A percentile compares a stretch with the other conserved stretches of the same genome.
phyloP scores from a whole-genome alignment of 2,888 invertebrate species.

The Acronicta psi region DNA sequence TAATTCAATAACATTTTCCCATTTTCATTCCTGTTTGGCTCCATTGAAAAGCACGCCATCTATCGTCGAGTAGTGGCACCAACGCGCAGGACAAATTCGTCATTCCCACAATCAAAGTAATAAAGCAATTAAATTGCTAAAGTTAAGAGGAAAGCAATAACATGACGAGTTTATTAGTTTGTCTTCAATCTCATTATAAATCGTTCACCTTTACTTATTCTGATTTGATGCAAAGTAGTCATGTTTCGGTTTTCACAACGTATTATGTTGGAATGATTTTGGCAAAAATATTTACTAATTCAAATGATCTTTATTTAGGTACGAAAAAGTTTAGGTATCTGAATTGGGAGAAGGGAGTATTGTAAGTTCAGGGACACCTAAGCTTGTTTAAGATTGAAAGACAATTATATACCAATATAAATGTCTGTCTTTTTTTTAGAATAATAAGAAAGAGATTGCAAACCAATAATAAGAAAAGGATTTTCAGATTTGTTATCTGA shows the following conservation, averaged over 20 bases:
- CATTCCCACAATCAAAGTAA: slow-evolving; percentile 57
- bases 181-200: slow-evolving; percentile 67
- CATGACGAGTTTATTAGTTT: slow-evolving; percentile 71
- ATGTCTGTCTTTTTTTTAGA: too few species aligned
- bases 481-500: too few species aligned
- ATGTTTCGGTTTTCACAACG: slow-evolving; percentile 6
- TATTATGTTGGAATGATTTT: slow-evolving; percentile 12
- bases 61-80: slow-evolving; percentile 69
- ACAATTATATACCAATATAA: too few species aligned
- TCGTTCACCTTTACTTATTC: slow-evolving; percentile 54
- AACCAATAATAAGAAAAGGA: too few species aligned
- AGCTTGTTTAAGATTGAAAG: too few species aligned
- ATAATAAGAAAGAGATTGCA: too few species aligned
- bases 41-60: slow-evolving; percentile 66
- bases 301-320: too few species aligned
- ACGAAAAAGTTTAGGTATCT: too few species aligned
- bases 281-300: neutral
- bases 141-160: slow-evolving; percentile 66
- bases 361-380: too few species aligned
- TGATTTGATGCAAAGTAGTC: slow-evolving; percentile 29
- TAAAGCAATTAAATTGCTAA: slow-evolving; percentile 75
- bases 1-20: too few species aligned
- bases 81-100: slow-evolving; percentile 18
- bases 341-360: too few species aligned
- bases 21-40: too few species aligned